A percentile compares a stretch with the other conserved stretches of the same genome.
phyloP scores from a whole-genome alignment of 2,888 invertebrate genomes.

The Hipparchia sbordonii region DNA sequence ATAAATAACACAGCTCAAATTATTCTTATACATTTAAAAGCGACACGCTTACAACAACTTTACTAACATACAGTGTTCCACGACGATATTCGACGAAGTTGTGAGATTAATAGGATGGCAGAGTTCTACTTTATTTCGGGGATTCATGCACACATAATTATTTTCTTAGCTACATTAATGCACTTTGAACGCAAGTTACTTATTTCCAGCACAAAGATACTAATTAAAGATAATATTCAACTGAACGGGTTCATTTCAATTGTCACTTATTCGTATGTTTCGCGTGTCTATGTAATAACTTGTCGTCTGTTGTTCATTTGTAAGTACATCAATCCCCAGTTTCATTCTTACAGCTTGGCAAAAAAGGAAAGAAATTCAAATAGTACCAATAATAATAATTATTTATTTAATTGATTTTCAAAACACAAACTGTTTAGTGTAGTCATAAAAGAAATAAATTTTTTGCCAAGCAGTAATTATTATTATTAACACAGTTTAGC shows the following conservation, averaged over 20 bases:
- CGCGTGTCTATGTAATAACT: too few species aligned
- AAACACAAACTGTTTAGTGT: too few species aligned
- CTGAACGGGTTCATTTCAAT: too few species aligned
- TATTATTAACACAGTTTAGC: background rate
- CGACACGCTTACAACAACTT: constrained; percentile 13
- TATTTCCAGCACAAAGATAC: too few species aligned
- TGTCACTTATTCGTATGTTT: too few species aligned
- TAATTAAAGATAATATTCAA: too few species aligned
- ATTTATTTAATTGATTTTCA: too few species aligned
- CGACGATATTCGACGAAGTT: constrained; percentile 30
- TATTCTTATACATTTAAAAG: constrained; percentile 22
- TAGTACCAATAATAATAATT: too few species aligned
- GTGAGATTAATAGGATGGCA: constrained; percentile 37
- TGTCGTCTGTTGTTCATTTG: too few species aligned
- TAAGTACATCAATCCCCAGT: constrained; percentile 4
- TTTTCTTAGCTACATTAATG: background rate
- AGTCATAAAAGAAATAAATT: too few species aligned
- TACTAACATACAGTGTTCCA: constrained; percentile 20
- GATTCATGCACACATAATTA: constrained; percentile 23
- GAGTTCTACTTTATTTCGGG: constrained; percentile 11
- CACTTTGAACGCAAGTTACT: background rate
- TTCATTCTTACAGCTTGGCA: background rate
- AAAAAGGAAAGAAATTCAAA: too few species aligned
- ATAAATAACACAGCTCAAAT: constrained; percentile 43
- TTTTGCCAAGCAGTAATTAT: too few species aligned